phyloP scores from a whole-genome alignment of 2,888 invertebrate genomes.

The Caenorhabditis angaria region DNA sequence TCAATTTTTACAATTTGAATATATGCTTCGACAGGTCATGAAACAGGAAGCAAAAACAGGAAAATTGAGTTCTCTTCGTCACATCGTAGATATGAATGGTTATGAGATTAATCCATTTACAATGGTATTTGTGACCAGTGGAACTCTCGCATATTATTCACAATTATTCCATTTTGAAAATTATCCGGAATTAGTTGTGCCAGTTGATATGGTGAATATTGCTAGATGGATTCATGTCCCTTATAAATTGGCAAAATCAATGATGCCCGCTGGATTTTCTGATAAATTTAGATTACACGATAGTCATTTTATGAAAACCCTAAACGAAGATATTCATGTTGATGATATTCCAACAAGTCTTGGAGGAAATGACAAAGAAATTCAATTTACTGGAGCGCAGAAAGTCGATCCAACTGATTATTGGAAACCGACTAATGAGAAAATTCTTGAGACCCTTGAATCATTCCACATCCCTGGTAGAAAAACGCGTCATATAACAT shows the following conservation, averaged over 20 bases:
- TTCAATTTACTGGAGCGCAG: conserved; percentile 64
- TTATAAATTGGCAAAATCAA: conserved; percentile 63
- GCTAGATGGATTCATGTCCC: conserved; percentile 71
- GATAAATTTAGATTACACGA: conserved; percentile 69
- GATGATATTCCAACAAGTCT: conserved; percentile 65
- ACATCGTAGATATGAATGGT: conserved; percentile 69
- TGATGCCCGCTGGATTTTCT: conserved; percentile 71
- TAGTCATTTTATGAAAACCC: conserved; percentile 60
- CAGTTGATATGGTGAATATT: conserved; percentile 70
- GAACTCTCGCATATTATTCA: conserved; percentile 70
- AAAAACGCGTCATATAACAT: conserved; percentile 54
- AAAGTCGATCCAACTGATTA: conserved; percentile 55
- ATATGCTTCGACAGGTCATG: conserved; percentile 69
- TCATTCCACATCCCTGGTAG: conserved; percentile 62
- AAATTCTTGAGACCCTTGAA: conserved; percentile 60
- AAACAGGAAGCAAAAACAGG: conserved; percentile 68
- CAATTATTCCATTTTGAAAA: conserved; percentile 72
- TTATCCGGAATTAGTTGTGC: conserved; percentile 70
- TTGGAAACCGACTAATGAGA: conserved; percentile 59
- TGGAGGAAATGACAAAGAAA: conserved; percentile 67
- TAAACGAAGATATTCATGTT: conserved; percentile 60
- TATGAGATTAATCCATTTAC: conserved; percentile 72
- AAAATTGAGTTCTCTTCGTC: conserved; percentile 63
- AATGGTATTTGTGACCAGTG: conserved; percentile 70
- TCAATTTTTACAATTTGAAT: conserved; percentile 71